A percentile compares a stretch with the other conserved stretches of the same genome.
phyloP scores from a whole-genome alignment of 2,797 vertebrate genomes.

The Pseudochirops corinnae region DNA sequence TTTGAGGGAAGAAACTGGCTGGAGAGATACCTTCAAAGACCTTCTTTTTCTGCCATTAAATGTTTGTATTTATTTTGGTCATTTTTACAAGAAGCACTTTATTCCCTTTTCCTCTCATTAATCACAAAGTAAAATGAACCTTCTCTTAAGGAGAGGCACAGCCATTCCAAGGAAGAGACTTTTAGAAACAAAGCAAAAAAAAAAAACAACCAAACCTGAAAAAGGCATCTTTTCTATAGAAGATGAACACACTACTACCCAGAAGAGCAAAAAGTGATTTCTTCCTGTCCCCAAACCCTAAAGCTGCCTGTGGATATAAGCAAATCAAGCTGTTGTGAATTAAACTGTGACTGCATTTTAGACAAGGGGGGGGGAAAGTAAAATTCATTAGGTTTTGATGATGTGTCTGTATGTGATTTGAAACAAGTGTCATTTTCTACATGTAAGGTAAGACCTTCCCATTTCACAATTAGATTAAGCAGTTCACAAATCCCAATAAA shows the following conservation, averaged over 20 bases:
- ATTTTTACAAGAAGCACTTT: slow-evolving; percentile 88
- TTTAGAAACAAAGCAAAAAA: slow-evolving; percentile 59
- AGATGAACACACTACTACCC: slow-evolving; percentile 67
- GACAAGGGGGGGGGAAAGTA: slow-evolving; percentile 69
- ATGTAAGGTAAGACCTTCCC: slow-evolving; percentile 67
- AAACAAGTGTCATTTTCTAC: slow-evolving; percentile 52
- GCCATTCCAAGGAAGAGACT: slow-evolving; percentile 79
- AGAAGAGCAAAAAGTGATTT: slow-evolving; percentile 69
- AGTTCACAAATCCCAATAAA: slow-evolving; percentile 67
- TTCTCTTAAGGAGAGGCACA: slow-evolving; percentile 70
- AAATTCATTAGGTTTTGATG: slow-evolving; percentile 61
- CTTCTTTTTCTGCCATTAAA: slow-evolving; percentile 84
- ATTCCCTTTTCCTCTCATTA: slow-evolving; percentile 82
- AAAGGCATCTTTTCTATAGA: slow-evolving; percentile 69
- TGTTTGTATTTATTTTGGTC: slow-evolving; percentile 89
- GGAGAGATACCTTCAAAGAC: slow-evolving; percentile 78
- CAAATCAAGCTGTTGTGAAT: slow-evolving; percentile 55
- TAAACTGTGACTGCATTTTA: slow-evolving; percentile 72
- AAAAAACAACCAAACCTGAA: slow-evolving; percentile 24
- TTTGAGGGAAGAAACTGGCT: slow-evolving; percentile 76
- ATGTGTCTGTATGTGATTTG: slow-evolving; percentile 61
- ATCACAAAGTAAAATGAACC: slow-evolving; percentile 81
- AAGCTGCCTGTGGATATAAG: slow-evolving; percentile 64
- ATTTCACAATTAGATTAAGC: slow-evolving; percentile 49
- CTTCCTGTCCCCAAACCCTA: slow-evolving; percentile 58